Evolutionary conservation across 2,888 invertebrate species (phyloP), one percentile per base, ranked within the genome.

Genomic region (Nemapogon koenigi): DNA sequence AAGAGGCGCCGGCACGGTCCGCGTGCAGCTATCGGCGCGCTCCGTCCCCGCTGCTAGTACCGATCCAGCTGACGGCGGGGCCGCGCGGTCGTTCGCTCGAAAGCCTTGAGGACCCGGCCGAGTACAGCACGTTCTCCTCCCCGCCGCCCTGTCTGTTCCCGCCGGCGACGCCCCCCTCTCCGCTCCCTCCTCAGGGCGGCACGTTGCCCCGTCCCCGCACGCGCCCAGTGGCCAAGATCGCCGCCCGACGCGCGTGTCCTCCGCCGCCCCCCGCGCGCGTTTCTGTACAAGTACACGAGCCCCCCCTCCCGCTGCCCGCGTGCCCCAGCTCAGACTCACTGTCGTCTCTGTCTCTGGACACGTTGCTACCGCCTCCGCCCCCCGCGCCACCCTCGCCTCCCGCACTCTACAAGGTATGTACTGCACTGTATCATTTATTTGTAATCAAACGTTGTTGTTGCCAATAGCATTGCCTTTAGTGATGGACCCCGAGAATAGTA

Each of bases 181-280:
- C n/a, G n/a, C n/a, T n/a, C n/a, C n/a, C n/a, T n/a, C n/a, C n/a
- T n/a, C n/a, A n/a, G n/a, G 90, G 91, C 2, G 93, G 94, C 4
- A 95, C 95, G 0, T 65, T 95, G 43, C 94, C 94, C 1, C 84
- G 95, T 39, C 94, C 93, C 3, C 84, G 91, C 42, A 91, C 92
- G 3, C 81, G 92, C 35, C 90, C 91, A 1, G 86, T 91, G 10
- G 90, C 91, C 6, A 93, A 93, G 67, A 89, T n/a, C n/a, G n/a
- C n/a, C n/a, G n/a, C n/a, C n/a, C n/a, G n/a, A n/a, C n/a, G 16
- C 16, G 16, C 61, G 45, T 65, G 69, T 43, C 17, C 40, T 3
- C 66, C 53, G 51, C 67, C 66, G 50, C 58, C 58, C 42, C 46
- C 39, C 27, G 18, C n/a, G n/a, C n/a, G n/a, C n/a, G n/a, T n/a